Evolutionary conservation across 2,797 vertebrate genomes (phyloP).

Genomic region (Acestrorhynchus altus): DNA sequence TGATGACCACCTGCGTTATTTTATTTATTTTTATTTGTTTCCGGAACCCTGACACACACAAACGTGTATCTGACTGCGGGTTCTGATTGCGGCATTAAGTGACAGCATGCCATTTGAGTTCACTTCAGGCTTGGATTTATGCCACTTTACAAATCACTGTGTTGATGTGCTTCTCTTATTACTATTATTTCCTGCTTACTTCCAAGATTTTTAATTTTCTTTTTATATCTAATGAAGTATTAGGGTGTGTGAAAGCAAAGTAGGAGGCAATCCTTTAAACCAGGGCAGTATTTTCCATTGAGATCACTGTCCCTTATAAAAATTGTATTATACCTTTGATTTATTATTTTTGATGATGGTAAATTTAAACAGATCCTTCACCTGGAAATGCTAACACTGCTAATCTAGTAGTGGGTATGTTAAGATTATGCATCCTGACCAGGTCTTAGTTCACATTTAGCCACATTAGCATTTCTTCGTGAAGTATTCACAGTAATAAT

Average conservation of each 20-base stretch:
- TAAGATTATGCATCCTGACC: neutral
- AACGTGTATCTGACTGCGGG: conserved; percentile 17
- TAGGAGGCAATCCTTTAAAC: conserved; percentile 57
- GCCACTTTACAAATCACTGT: conserved; percentile 72
- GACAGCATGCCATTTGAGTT: conserved; percentile 72
- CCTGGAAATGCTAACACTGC: neutral
- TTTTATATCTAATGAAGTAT: conserved; percentile 61
- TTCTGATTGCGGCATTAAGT: conserved; percentile 52
- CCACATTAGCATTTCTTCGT: neutral
- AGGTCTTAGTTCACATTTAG: neutral
- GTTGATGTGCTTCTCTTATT: conserved; percentile 70
- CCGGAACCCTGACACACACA: conserved; percentile 29
- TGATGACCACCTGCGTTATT: conserved; percentile 48
- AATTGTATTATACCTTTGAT: conserved; percentile 8
- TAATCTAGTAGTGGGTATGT: neutral
- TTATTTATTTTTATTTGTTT: neutral
- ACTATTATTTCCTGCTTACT: conserved; percentile 64
- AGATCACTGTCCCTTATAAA: conserved; percentile 18
- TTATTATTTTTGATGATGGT: conserved; percentile 10
- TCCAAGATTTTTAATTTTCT: conserved; percentile 57
- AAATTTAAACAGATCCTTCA: neutral
- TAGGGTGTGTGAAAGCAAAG: conserved; percentile 63
- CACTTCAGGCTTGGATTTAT: conserved; percentile 74
- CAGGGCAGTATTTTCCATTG: conserved; percentile 30
- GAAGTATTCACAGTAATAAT: neutral